Conservation (phyloP, 2,888 invertebrate genomes). For the Caenorhabditis wallacei region DNA sequence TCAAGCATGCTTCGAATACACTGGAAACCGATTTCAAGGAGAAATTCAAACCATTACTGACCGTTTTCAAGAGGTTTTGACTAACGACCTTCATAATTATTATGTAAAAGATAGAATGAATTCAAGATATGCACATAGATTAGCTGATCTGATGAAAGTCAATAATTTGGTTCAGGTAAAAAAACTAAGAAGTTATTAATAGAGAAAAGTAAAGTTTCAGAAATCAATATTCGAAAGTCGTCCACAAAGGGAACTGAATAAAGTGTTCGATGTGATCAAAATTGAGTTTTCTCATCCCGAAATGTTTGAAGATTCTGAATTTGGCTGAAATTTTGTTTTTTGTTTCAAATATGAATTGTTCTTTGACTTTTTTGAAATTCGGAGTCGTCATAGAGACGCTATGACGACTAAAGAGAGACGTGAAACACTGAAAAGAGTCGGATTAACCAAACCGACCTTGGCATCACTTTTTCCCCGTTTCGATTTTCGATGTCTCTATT, state of each 20-base stretch:
- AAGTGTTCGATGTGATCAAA: conserved; percentile 66
- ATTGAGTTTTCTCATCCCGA: conserved; percentile 56
- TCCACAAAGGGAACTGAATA: conserved; percentile 56
- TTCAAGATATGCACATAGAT: conserved; percentile 53
- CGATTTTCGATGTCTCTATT: background rate
- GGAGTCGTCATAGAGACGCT: too few relatives aligned
- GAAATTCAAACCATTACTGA: conserved; percentile 36
- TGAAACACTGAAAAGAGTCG: too few relatives aligned
- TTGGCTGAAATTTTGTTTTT: background rate
- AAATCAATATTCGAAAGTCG: conserved; percentile 57
- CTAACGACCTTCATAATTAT: conserved; percentile 31
- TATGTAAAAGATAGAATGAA: conserved; percentile 24
- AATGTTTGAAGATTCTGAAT: conserved; percentile 44
- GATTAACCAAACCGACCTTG: too few relatives aligned
- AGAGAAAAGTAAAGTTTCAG: background rate
- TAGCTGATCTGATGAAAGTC: conserved; percentile 67
- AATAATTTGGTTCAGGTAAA: conserved; percentile 63
- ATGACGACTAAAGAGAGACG: too few relatives aligned
- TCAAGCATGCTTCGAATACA: conserved; percentile 55
- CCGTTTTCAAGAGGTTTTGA: conserved; percentile 21
- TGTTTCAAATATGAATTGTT: background rate
- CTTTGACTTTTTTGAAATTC: too few relatives aligned
- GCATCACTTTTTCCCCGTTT: background rate
- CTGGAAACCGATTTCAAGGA: conserved; percentile 47
- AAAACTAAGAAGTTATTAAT: background rate